Conservation (phyloP, 92 coral and sea anemone genomes). For the Montipora capitata region DNA sequence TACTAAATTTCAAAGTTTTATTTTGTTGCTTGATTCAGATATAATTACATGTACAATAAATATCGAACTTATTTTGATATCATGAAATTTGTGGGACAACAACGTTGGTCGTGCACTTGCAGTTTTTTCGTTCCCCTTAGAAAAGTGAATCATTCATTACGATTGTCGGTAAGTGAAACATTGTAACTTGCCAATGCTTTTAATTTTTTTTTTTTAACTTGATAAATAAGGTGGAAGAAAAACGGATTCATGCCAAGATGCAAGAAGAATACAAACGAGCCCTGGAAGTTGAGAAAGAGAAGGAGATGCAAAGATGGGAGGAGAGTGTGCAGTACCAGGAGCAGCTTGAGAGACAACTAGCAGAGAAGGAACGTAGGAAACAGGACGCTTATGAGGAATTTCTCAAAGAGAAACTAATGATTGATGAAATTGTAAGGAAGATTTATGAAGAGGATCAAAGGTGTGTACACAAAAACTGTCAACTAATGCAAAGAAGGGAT, state of each 20-base stretch:
- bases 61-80: no score
- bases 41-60: no score
- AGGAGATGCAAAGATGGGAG: conserved; percentile 92
- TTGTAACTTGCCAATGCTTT: no score
- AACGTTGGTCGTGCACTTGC: no score
- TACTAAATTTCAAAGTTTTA: no score
- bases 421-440: conserved; percentile 98
- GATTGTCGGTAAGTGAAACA: no score
- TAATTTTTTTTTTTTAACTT: background rate
- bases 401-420: conserved; percentile 98
- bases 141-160: no score
- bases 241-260: conserved; percentile 88
- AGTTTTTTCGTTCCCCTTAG: no score
- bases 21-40: no score
- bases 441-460: conserved; percentile 99
- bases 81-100: no score
- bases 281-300: conserved; percentile 85
- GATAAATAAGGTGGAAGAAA: conserved; percentile 68
- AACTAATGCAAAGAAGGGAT: no score
- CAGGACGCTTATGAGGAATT: conserved; percentile 98
- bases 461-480: conserved; percentile 28
- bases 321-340: conserved; percentile 97
- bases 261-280: conserved; percentile 87
- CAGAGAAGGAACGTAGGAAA: conserved; percentile 91
- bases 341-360: conserved; percentile 91